These are phyloP conservation scores for Syngnathus typhle DNA, from an alignment of 2,113 vertebrate species.

Conservation along the genomic window DNA sequence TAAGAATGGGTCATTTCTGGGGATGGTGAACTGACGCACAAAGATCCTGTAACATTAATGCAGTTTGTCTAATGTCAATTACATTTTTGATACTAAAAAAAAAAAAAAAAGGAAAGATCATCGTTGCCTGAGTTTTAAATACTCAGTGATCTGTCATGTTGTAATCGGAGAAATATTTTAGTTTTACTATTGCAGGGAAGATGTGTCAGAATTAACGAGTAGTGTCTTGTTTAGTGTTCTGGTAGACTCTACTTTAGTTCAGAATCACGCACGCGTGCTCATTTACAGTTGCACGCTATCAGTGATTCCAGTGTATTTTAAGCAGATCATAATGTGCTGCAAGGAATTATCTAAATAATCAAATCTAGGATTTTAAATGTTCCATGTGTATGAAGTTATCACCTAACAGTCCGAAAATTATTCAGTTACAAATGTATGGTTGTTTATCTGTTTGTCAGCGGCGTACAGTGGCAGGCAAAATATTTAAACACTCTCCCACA, in stretches of 20 bases:
- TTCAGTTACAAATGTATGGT: neutral
- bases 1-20: neutral
- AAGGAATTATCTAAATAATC: neutral
- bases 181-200: neutral
- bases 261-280: neutral
- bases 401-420: neutral
- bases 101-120: neutral
- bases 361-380: too few relatives aligned
- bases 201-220: neutral
- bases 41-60: neutral
- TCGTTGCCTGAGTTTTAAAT: neutral
- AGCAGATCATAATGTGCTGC: neutral
- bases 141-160: neutral
- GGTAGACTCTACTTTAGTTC: neutral
- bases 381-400: neutral
- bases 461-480: neutral
- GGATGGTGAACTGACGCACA: neutral
- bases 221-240: neutral
- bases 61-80: neutral
- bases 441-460: neutral
- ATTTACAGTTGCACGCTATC: neutral
- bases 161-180: neutral
- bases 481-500: neutral
- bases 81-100: neutral
- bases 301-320: neutral